These are phyloP conservation scores for Sphaeramia orbicularis DNA, from an alignment of 2,797 vertebrate species.

Conservation along the genomic window DNA sequence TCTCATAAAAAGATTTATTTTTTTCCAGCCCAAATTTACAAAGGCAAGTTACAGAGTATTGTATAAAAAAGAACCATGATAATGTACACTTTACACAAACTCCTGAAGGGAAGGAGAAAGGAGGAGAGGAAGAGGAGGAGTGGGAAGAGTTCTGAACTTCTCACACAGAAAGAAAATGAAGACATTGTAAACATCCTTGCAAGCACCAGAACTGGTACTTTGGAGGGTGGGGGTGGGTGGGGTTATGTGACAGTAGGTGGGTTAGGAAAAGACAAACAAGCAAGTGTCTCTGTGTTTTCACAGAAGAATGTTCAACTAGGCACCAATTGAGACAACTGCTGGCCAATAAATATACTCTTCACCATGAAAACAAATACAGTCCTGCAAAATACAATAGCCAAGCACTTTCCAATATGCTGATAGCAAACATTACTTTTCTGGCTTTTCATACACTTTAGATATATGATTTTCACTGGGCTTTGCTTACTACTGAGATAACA, in stretches of 20 bases:
- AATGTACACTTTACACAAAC: constrained; percentile 99
- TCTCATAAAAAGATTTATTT: constrained; percentile 99
- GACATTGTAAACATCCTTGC: constrained; percentile 90
- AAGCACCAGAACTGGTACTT: constrained; percentile 83
- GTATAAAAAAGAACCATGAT: constrained; percentile 96
- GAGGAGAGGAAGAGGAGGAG: constrained; percentile 46
- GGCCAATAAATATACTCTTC: constrained; percentile 86
- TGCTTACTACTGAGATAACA: constrained; percentile 82
- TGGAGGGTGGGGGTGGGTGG: constrained; percentile 9
- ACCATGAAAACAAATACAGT: constrained; percentile 84
- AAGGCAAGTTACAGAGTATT: constrained; percentile 95
- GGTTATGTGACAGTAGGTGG: constrained; percentile 66
- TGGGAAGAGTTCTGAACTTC: constrained; percentile 77
- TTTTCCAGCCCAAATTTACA: constrained; percentile 96
- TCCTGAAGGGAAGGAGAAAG: constrained; percentile 85
- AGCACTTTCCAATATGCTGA: constrained; percentile 84
- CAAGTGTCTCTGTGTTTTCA: constrained; percentile 77
- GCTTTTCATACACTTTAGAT: constrained; percentile 84
- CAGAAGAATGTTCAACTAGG: constrained; percentile 83
- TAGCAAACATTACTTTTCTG: constrained; percentile 82
- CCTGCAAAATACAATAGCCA: constrained; percentile 84
- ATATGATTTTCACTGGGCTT: constrained; percentile 83
- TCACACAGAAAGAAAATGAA: constrained; percentile 84
- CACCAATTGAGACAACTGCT: constrained; percentile 84
- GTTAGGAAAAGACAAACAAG: constrained; percentile 67